Percentiles rank a stretch among this genome's conserved stretches.
Conservation (phyloP, 1,140 invertebrate species). For the Acyrthosiphon pisum region DNA sequence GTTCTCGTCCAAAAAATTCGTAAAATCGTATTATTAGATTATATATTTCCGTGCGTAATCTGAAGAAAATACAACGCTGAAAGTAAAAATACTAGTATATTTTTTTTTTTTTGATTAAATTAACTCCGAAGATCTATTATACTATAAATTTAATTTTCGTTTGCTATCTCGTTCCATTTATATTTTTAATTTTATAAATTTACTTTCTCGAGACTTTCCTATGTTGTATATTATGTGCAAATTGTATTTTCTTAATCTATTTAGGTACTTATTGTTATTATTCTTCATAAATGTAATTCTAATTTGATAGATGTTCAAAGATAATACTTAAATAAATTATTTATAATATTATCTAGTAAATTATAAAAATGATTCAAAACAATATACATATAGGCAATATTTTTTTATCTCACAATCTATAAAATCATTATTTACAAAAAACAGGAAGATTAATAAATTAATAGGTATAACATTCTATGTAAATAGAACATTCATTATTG, state of each 20-base stretch:
- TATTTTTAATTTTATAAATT: not conserved
- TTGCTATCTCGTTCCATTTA: not conserved
- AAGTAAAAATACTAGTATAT: not conserved
- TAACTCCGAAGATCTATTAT: not conserved
- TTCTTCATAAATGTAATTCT: not conserved
- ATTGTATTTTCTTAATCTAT: not conserved
- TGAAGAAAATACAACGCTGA: not conserved
- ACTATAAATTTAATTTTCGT: not conserved
- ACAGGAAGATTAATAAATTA: no score
- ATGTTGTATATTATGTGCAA: not conserved
- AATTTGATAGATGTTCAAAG: not conserved
- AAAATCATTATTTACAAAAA: no score
- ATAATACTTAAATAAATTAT: not conserved
- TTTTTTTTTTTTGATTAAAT: not conserved
- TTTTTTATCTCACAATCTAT: not conserved
- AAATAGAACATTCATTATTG: no score
- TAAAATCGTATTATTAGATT: not conserved
- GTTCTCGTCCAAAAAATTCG: not conserved
- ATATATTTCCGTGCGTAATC: not conserved
- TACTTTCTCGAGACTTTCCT: not conserved
- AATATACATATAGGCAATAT: not conserved
- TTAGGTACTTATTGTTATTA: not conserved
- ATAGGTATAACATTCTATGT: no score
- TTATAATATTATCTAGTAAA: not conserved
- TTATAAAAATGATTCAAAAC: not conserved